Base-by-base conservation (phyloP, 2,113 vertebrate genomes). In the Orientallactaga bullata region DNA sequence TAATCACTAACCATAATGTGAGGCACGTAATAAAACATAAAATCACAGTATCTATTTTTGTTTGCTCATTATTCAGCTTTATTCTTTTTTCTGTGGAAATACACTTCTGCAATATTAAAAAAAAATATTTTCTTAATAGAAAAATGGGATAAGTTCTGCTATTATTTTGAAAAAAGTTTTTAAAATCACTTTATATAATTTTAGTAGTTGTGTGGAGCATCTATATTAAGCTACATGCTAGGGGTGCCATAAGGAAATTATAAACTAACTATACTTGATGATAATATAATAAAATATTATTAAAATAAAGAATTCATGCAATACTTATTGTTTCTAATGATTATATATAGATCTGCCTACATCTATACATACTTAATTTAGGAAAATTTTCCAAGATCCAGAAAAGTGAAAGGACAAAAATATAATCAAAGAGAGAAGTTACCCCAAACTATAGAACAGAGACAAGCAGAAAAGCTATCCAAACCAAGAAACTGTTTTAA, bases 241-340 rank as follows among this genome's bases (percentile, higher is more conserved):
- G 9, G 35, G 9, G 15, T 94, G 2, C 12, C 72, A 2, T 16
- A 87, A 88, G 3, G 3, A 76, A 66, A 87, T 76, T 90, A 39
- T 16, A 94, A 93, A 91, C 51, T 2, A 76, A 30, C 51, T 92
- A 58, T 30, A 32, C 39, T 77, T 68, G 93, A 84, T 89, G 23
- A 60, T 81, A 1, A n/a, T 80, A 16, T 35, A 66, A 78, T 91
- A 23, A 61, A 47, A 85, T 71, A 65, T 60, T 88, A 68, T 60
- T 72, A 60, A 88, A 39, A 78, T 2, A 85, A 83, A 73, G 4
- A 18, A 88, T 72, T n/a, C 20, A 63, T 66, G 74, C 72, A 78
- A 78, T 89, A 21, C 30, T 51, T 5, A 42, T 42, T 81, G 4
- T 72, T 47, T 69, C 55, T 78, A 63, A 74, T 87, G 73, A 69